phyloP scores from a whole-genome alignment of 2,113 vertebrate species.

The Dipodomys merriami region DNA sequence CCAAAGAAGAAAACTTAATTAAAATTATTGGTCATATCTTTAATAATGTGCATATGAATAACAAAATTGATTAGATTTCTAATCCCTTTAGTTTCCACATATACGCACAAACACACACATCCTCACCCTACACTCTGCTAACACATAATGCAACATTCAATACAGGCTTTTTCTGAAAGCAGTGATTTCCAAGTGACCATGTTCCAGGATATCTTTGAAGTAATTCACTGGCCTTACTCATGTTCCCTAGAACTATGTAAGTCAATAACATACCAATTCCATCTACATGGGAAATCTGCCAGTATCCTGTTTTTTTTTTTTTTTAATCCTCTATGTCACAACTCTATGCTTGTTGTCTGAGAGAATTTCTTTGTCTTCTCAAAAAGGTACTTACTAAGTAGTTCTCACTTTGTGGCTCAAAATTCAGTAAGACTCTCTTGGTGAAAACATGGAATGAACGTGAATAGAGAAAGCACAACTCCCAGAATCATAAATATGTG shows the following conservation, averaged over 20 bases:
- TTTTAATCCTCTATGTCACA: neutral
- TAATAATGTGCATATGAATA: neutral
- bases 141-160: neutral
- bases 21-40: neutral
- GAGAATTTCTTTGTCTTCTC: neutral
- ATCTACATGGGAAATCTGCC: neutral
- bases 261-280: neutral
- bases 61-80: neutral
- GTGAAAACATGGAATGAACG: slow-evolving; percentile 9
- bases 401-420: neutral
- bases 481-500: neutral
- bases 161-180: neutral
- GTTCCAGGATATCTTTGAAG: neutral
- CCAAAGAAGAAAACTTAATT: neutral
- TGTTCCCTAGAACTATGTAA: neutral
- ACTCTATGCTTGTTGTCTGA: neutral
- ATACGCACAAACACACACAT: neutral
- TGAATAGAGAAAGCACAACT: neutral
- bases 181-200: neutral
- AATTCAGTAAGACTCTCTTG: neutral
- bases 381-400: neutral
- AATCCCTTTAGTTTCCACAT: neutral
- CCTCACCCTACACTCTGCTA: no score
- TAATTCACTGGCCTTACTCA: neutral
- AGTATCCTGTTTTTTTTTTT: neutral